Evolutionary conservation across 2,113 vertebrate species (phyloP), one percentile per base, ranked within the genome.

Genomic region (Chaetorhynchus papuensis): DNA sequence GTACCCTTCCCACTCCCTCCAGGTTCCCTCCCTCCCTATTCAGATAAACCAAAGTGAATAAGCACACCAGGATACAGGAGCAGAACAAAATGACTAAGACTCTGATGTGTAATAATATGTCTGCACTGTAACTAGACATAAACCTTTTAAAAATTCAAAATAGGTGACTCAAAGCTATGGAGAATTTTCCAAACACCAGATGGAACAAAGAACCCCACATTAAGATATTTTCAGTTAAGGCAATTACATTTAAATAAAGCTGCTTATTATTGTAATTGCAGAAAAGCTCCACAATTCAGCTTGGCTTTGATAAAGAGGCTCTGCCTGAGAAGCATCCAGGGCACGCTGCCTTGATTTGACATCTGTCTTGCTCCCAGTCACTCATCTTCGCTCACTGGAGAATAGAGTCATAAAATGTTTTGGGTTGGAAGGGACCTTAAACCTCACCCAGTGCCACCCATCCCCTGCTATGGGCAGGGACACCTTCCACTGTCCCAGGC

Each of bases 261-360:
- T 95, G 84, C 97, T 98, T 97, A 96, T 97, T 97, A 97, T 79
- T 96, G 94, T 96, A 97, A 90, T 96, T 96, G 83, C 83, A 94
- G 95, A 95, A 97, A 87, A 86, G 83, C 94, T 89, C 69, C 76
- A 87, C 57, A 70, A 71, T 84, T 91, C 65, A 82, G 70, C 83
- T 77, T 93, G 97, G 57, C 90, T 95, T 93, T 96, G 70, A 85
- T 93, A 96, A 91, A 31, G 65, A 93, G 60, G 74, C 94, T 88
- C 39, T 85, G 83, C 79, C 83, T 85, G 93, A 93, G 89, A 92
- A 94, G 84, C 72, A 97, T 83, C 93, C 93, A 94, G 84, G 69
- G 89, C 89, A 66, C 60, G 75, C 12, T 81, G 85, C 66, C 89
- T 92, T 97, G 77, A 45, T 92, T 96, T 95, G 95, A 77, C 93